Conservation (phyloP, 2,113 vertebrate species). For the Labrus mixtus region DNA sequence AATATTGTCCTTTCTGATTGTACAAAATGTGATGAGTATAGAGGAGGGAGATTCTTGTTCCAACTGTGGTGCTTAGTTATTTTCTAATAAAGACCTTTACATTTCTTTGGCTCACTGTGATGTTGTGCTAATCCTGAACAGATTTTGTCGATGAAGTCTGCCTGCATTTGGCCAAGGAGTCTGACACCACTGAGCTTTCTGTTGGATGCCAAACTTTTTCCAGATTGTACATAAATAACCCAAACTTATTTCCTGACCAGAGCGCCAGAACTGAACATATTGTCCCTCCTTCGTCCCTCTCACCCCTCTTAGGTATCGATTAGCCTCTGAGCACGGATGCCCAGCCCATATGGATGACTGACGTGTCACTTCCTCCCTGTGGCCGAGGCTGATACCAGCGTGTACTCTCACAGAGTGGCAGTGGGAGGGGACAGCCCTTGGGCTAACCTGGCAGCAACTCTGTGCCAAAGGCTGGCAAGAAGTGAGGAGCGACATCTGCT, state of each 20-base stretch:
- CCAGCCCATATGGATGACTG: slow-evolving; percentile 82
- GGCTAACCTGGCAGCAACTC: slow-evolving; percentile 79
- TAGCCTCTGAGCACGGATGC: slow-evolving; percentile 85
- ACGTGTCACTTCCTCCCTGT: slow-evolving; percentile 86
- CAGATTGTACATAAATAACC: neutral
- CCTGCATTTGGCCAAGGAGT: slow-evolving; percentile 81
- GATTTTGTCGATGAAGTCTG: slow-evolving; percentile 85
- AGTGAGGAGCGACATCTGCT: slow-evolving; percentile 77
- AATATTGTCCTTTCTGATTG: neutral
- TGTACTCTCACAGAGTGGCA: slow-evolving; percentile 81
- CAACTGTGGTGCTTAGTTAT: neutral
- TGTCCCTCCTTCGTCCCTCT: slow-evolving; percentile 13
- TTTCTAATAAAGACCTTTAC: neutral
- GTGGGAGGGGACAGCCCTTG: slow-evolving; percentile 88
- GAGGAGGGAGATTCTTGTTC: neutral
- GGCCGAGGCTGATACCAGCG: slow-evolving; percentile 74
- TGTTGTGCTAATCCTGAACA: slow-evolving; percentile 61
- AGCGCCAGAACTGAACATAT: slow-evolving; percentile 22
- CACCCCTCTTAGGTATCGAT: slow-evolving; percentile 82
- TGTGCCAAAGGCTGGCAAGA: slow-evolving; percentile 83
- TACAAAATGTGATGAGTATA: neutral
- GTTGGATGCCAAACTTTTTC: slow-evolving; percentile 83
- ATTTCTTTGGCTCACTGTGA: neutral
- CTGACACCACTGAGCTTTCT: slow-evolving; percentile 86
- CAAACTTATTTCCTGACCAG: neutral